Evolutionary conservation across 2,888 invertebrate species (phyloP).

Genomic region (Drosophila tripunctata): DNA sequence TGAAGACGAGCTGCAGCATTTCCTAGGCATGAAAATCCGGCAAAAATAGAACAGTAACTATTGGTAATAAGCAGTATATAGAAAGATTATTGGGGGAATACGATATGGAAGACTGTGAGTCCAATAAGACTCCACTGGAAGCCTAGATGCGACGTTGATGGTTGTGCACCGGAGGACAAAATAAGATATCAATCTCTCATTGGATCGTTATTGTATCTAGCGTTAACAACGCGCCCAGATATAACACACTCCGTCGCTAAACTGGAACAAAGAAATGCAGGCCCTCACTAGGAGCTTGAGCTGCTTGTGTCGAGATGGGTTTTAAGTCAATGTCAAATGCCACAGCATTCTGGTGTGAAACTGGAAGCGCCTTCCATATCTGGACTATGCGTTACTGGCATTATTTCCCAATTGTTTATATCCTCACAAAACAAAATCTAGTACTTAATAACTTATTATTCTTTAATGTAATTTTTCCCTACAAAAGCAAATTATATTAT

Average conservation of each 20-base stretch:
- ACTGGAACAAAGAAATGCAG: constrained; percentile 23
- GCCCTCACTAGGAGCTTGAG: constrained; percentile 28
- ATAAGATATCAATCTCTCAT: constrained; percentile 34
- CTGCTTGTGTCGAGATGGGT: not conserved
- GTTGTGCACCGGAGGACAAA: constrained; percentile 8
- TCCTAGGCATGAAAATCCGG: constrained; percentile 46
- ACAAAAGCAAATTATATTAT: too few species aligned
- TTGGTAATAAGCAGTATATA: not conserved
- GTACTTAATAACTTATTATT: too few species aligned
- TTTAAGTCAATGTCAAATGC: too few species aligned
- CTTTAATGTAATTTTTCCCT: too few species aligned
- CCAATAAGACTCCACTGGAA: not conserved
- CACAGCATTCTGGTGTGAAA: too few species aligned
- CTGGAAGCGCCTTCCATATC: too few species aligned
- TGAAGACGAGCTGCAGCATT: constrained; percentile 27
- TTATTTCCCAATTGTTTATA: too few species aligned
- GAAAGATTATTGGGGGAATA: not conserved
- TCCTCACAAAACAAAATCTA: too few species aligned
- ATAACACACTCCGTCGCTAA: constrained; percentile 26
- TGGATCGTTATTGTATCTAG: constrained; percentile 45
- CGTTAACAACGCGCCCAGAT: constrained; percentile 12
- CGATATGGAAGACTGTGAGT: not conserved
- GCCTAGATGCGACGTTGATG: not conserved
- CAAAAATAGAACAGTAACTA: constrained; percentile 11
- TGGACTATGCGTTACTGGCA: too few species aligned